Base-by-base conservation (phyloP, 2,888 invertebrate genomes). In the Apotomis betuletana region DNA sequence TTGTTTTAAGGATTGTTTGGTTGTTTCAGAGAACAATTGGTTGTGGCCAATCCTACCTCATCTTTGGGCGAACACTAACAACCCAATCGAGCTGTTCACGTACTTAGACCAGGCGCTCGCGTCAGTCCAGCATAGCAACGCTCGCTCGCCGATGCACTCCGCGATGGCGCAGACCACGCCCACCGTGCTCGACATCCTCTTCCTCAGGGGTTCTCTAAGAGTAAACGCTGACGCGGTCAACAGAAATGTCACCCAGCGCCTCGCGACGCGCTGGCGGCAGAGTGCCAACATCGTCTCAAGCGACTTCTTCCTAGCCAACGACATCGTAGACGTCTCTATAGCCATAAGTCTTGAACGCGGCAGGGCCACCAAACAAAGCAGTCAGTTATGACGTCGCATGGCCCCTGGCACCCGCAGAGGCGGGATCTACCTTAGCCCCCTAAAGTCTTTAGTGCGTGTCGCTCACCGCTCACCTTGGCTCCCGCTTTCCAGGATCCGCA, bases 161-260 rank as follows among this genome's bases (percentile, higher is more conserved):
- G 95, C 96, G 8, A 96, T 96, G 96, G 96, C 96, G 0, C 96
- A 96, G 86, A 91, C 96, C 61, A 96, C 96, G 0, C 96, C 96
- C 0, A 94, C 94, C 55, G 91, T 95, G 0, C 86, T 94, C 49
- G 95, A 96, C 78, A 94, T 96, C 27, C 84, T 96, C 9, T 90
- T 95, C 74, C 88, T 94, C 3, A 89, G 94, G 5, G 95, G 95
- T 5, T 95, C 95, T 15, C 85, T 96, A 41, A 88, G 96, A 44
- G 90, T 94, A 63, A 94, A 95, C 85, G 96, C 96, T 0, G 94
- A 96, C 69, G 87, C 85, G 0, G 95, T 96, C 12, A 97, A 97
- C 87, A 93, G 95, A 52, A 95, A 96, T 80, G 94, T 97, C 0
- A 95, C 96, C 0, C 89, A 92, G 46, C 96, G 96, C 92, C 94